Conservation (phyloP, 2,113 vertebrate genomes). For the Cricetomys ansorgei region DNA sequence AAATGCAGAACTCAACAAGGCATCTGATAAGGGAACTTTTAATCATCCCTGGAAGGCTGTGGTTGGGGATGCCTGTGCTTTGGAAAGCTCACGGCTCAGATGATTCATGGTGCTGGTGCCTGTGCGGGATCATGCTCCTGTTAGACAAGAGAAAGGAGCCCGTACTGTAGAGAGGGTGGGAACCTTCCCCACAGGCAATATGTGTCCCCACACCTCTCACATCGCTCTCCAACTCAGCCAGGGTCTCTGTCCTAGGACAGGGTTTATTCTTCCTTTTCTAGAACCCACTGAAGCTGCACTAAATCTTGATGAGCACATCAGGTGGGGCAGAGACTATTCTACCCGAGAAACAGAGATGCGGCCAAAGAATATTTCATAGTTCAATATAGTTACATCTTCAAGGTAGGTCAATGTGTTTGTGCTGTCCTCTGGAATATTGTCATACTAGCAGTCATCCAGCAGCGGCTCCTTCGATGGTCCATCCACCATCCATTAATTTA, state of each 20-base stretch:
- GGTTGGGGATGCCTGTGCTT: background rate
- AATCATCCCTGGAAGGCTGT: background rate
- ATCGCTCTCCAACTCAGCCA: background rate
- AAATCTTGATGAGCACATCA: background rate
- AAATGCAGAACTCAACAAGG: constrained; percentile 24
- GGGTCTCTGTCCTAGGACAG: background rate
- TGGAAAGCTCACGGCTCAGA: background rate
- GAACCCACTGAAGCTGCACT: background rate
- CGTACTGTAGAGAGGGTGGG: too few relatives aligned
- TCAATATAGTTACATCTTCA: background rate
- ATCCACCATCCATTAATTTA: background rate
- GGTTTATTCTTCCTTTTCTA: constrained; percentile 47
- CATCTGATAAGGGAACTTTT: constrained; percentile 11
- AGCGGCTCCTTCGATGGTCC: background rate
- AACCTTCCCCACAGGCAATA: background rate
- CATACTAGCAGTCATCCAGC: background rate
- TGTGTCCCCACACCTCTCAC: background rate
- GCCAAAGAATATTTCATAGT: background rate
- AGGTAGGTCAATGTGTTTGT: background rate
- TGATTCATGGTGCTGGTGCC: background rate
- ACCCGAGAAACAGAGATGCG: background rate
- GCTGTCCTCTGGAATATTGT: background rate
- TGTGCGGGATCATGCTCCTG: background rate
- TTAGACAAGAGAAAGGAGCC: background rate
- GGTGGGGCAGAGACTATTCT: background rate